phyloP scores from a whole-genome alignment of 1,140 invertebrate species.

The Pachypsylla venusta region DNA sequence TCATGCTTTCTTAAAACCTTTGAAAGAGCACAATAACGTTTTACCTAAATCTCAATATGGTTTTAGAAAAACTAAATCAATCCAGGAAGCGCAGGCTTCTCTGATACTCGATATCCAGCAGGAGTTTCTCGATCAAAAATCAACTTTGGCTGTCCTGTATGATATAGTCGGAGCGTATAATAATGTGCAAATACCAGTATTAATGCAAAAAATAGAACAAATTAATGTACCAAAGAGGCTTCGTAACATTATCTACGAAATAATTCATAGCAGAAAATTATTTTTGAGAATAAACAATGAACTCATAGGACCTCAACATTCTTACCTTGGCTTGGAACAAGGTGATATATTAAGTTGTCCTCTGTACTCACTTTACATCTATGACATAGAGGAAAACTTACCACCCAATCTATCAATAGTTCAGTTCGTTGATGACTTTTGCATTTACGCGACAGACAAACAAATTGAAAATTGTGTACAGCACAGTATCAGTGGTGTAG shows the following conservation, averaged over 20 bases:
- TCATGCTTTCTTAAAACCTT: too few relatives aligned
- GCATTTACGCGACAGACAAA: background rate
- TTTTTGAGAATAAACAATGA: background rate
- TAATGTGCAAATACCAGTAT: background rate
- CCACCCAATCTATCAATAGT: background rate
- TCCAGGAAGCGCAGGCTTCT: background rate
- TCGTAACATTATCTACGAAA: background rate
- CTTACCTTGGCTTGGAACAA: background rate
- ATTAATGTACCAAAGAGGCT: background rate
- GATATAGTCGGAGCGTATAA: background rate
- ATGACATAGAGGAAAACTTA: background rate
- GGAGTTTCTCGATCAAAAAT: background rate
- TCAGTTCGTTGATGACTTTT: slow-evolving; percentile 6
- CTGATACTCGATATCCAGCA: background rate
- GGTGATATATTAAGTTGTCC: background rate
- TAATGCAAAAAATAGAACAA: background rate
- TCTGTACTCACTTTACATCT: background rate
- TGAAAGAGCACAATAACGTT: background rate
- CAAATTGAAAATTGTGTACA: slow-evolving; percentile 3
- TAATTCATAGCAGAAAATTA: background rate
- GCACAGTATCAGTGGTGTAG: too few relatives aligned
- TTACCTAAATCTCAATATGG: background rate
- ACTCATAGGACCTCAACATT: background rate
- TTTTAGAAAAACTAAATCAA: background rate
- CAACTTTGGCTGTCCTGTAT: background rate